Percentiles rank a stretch among this genome's conserved stretches.
phyloP scores from a whole-genome alignment of 2,888 invertebrate species.

The Drosophila koepferae region DNA sequence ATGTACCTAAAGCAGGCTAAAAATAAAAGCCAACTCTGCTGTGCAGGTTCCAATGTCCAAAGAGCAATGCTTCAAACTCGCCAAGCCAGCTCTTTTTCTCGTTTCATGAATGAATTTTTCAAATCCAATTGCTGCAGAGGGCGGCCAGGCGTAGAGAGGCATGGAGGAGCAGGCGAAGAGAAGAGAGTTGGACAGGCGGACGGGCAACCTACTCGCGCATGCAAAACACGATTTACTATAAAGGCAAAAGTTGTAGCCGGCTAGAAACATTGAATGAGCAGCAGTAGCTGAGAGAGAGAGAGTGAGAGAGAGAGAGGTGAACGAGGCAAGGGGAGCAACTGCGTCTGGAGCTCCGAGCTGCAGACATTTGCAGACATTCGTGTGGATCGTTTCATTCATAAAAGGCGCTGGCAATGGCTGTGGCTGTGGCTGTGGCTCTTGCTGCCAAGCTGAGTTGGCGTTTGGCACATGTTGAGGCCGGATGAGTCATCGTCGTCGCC shows the following conservation, averaged over 20 bases:
- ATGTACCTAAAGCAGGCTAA: background rate
- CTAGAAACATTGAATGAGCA: conserved; percentile 15
- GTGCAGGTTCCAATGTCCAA: conserved; percentile 42
- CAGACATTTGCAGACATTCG: conserved; percentile 51
- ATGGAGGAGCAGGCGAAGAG: background rate
- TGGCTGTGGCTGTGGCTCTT: conserved; percentile 24
- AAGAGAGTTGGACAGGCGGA: background rate
- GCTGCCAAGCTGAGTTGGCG: conserved; percentile 9
- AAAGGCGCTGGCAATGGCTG: conserved; percentile 55
- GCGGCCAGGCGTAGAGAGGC: background rate
- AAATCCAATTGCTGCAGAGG: conserved; percentile 50
- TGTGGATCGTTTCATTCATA: conserved; percentile 70
- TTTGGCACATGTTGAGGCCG: conserved; percentile 59
- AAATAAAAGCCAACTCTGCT: conserved; percentile 15
- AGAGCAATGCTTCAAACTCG: conserved; percentile 47
- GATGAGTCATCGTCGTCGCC: conserved; percentile 31
- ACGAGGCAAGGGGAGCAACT: background rate
- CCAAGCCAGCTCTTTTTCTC: conserved; percentile 53
- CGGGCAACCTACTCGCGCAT: conserved; percentile 76
- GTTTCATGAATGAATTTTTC: conserved; percentile 72
- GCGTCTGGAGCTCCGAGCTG: conserved; percentile 54
- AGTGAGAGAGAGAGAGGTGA: conserved; percentile 4
- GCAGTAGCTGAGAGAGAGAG: conserved; percentile 8
- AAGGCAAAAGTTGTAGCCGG: conserved; percentile 72
- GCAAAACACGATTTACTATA: conserved; percentile 81